Evolutionary conservation across 1,140 invertebrate species (phyloP).

Genomic region (Lamellibrachia luymesi): DNA sequence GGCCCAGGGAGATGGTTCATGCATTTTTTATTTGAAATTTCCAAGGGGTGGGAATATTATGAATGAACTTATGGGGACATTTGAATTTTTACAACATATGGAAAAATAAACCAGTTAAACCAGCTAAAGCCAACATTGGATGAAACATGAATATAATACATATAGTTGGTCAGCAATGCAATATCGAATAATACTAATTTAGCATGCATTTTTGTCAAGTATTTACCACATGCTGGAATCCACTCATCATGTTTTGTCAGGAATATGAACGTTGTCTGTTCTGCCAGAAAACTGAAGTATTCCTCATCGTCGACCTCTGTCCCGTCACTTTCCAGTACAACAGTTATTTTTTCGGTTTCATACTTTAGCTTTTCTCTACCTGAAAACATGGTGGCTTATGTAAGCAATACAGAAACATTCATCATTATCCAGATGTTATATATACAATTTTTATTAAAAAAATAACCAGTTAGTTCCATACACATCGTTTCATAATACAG

Average conservation of each 20-base stretch:
- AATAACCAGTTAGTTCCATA: background rate
- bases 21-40: too few species aligned
- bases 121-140: too few species aligned
- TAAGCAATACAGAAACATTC: background rate
- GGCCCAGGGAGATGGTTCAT: too few species aligned
- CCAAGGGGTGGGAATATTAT: too few species aligned
- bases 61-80: too few species aligned
- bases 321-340: slow-evolving; percentile 90
- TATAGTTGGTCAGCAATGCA: slow-evolving; percentile 42
- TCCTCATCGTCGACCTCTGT: slow-evolving; percentile 93
- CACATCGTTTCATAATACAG: background rate
- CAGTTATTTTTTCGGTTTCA: slow-evolving; percentile 46
- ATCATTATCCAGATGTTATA: background rate
- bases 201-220: slow-evolving; percentile 90
- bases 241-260: slow-evolving; percentile 84
- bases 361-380: slow-evolving; percentile 37
- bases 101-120: too few species aligned
- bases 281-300: slow-evolving; percentile 85
- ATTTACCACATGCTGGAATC: slow-evolving; percentile 87
- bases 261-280: slow-evolving; percentile 85
- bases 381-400: slow-evolving; percentile 14
- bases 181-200: slow-evolving; percentile 88
- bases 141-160: too few species aligned
- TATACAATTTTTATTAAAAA: background rate
- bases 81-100: too few species aligned